Evolutionary conservation across 2,888 invertebrate species (phyloP).

Genomic region (Belgica antarctica): DNA sequence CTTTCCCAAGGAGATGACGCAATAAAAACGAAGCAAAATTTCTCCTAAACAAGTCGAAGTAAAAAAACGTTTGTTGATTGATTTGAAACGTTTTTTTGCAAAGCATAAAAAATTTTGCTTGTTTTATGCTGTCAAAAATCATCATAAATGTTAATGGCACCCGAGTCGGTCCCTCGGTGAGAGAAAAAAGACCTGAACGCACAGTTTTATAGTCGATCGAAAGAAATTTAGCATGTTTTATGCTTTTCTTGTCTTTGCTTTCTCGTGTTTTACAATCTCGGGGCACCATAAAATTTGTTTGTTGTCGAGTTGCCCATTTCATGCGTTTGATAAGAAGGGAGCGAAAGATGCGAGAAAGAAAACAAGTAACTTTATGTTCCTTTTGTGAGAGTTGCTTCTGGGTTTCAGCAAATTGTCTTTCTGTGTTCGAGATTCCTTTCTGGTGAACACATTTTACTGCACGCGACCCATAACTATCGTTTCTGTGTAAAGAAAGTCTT

Average conservation of each 20-base stretch:
- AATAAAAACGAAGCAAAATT: constrained; percentile 24
- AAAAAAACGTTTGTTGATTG: constrained; percentile 35
- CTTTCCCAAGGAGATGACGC: constrained; percentile 26
- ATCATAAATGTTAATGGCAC: constrained; percentile 43
- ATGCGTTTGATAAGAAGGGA: background rate
- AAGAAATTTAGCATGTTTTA: constrained; percentile 43
- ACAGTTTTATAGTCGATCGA: constrained; percentile 32
- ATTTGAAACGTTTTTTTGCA: constrained; percentile 28
- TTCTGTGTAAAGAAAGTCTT: constrained; percentile 42
- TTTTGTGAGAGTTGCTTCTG: constrained; percentile 37
- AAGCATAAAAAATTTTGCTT: constrained; percentile 29
- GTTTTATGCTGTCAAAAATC: constrained; percentile 36
- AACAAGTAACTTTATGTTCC: constrained; percentile 38
- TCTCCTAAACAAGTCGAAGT: background rate
- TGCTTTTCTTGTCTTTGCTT: constrained; percentile 5
- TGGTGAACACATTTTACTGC: constrained; percentile 42
- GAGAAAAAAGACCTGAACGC: background rate
- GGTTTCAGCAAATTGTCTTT: background rate
- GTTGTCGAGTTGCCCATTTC: constrained; percentile 13
- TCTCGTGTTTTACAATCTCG: constrained; percentile 36
- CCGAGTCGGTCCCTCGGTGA: background rate
- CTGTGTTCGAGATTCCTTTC: too few relatives aligned
- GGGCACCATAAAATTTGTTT: constrained; percentile 25
- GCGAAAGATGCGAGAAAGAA: constrained; percentile 6
- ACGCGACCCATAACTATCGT: constrained; percentile 35